phyloP scores from a whole-genome alignment of 1,140 invertebrate species.

The Cherax destructor region DNA sequence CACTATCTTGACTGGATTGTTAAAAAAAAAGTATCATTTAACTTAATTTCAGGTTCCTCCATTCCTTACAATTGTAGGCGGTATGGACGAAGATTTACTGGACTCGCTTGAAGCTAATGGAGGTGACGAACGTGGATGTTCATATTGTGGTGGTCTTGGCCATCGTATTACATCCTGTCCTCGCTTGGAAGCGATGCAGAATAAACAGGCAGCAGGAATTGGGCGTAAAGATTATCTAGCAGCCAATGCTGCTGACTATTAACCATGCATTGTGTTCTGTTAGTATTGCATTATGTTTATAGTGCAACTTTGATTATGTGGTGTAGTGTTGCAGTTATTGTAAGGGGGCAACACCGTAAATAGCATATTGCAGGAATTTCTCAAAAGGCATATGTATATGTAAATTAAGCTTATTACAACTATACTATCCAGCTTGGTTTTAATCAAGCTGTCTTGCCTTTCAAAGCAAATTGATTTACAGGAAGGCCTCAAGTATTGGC shows the following conservation, averaged over 20 bases:
- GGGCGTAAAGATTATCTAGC: conserved; percentile 96
- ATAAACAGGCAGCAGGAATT: conserved; percentile 97
- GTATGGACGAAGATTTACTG: conserved; percentile 88
- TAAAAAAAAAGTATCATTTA: neutral
- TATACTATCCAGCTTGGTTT: too few species aligned
- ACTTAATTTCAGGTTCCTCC: conserved; percentile 80
- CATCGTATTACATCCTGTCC: conserved; percentile 99
- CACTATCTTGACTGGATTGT: too few species aligned
- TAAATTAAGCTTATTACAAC: too few species aligned
- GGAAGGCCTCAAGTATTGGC: too few species aligned
- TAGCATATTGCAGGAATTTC: too few species aligned
- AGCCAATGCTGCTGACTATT: conserved; percentile 96
- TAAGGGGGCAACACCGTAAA: too few species aligned
- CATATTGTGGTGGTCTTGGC: conserved; percentile 98
- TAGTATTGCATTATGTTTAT: neutral
- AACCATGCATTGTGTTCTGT: conserved; percentile 72
- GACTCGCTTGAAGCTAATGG: conserved; percentile 29
- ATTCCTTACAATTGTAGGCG: conserved; percentile 93
- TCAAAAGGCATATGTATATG: too few species aligned
- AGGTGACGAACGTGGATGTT: conserved; percentile 93
- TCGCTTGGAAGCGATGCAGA: conserved; percentile 97
- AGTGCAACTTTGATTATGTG: neutral
- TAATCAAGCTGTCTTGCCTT: too few species aligned
- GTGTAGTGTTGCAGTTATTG: too few species aligned
- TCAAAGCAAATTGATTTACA: too few species aligned